Base-by-base conservation (phyloP, 2,113 vertebrate species). In the Leucoraja erinaceus region DNA sequence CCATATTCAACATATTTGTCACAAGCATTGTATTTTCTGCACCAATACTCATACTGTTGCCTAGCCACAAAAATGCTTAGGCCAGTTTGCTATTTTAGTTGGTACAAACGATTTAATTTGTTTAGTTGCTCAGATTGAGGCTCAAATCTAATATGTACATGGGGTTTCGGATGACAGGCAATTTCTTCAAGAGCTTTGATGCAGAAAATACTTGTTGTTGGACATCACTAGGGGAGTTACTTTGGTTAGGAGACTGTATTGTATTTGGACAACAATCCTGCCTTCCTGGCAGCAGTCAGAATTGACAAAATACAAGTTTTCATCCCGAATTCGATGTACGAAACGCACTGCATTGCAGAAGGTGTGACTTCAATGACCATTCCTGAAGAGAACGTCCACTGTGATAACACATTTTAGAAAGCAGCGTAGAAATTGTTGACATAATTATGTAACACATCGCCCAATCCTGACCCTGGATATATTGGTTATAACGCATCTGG, bases 11-110 rank as follows among this genome's bases (percentile, higher is more conserved):
- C 83, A 63, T 12, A 31, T 31, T 72, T 86, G 56, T 63, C 83
- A 61, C 56, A 11, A 63, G 11, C 28, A 63, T 31, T 61, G n/a
- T 86, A 59, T 31, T 31, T 86, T 86, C 11, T n/a, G 61, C 31
- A 31, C 28, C 28, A 86, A 86, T 6, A 28, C 56, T 86, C 83
- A n/a, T n/a, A 61, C 25, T 86, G 83, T 86, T 86, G 83, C 83
- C 63, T 28, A 86, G 83, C 56, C 63, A 86, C 83, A 56, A 61
- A 86, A 31, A 12, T 61, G 56, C 25, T 31, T 61, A 28, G 63
- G 12, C 83, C 83, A 63, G 83, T 63, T 61, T 16, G 54, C 83
- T 63, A 61, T 86, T 86, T 86, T 86, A 16, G 56, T 86, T 61
- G 83, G 25, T 63, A 14, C 11, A 86, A 86, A 28, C 10, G 61